Conservation (phyloP, 1,140 invertebrate genomes). For the Bombus difficillimus region DNA sequence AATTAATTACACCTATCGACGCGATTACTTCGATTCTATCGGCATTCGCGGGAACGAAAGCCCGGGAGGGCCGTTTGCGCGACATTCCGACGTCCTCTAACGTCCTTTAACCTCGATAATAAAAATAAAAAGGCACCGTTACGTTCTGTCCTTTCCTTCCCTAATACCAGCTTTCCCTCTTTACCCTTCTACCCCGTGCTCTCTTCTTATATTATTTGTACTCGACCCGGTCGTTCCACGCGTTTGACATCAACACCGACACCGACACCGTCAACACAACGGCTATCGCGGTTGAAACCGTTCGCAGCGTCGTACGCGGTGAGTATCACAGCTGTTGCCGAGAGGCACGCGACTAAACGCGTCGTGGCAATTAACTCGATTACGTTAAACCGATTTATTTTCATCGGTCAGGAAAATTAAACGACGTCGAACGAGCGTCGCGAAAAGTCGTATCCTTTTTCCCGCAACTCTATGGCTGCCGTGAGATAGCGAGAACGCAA, state of each 20-base stretch:
- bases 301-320: not conserved
- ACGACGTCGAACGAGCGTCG: not conserved
- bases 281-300: not conserved
- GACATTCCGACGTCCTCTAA: too few relatives aligned
- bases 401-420: slow-evolving; percentile 21
- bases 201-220: slow-evolving; percentile 29
- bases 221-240: slow-evolving; percentile 14
- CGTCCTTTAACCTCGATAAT: not conserved
- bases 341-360: not conserved
- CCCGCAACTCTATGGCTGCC: not conserved
- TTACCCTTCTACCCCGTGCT: not conserved
- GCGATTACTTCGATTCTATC: slow-evolving; percentile 35
- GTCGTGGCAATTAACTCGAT: slow-evolving; percentile 42
- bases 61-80: not conserved
- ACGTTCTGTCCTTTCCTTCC: not conserved
- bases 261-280: not conserved
- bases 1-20: slow-evolving; percentile 50
- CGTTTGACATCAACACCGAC: slow-evolving; percentile 2
- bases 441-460: slow-evolving; percentile 32
- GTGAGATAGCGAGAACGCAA: slow-evolving; percentile 55
- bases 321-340: not conserved
- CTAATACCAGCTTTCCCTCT: not conserved
- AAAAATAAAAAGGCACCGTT: slow-evolving; percentile 31
- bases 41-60: not conserved
- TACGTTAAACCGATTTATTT: slow-evolving; percentile 16